These are phyloP conservation scores for Margarornis squamiger DNA, from an alignment of 2,797 vertebrate genomes.

Conservation along the genomic window DNA sequence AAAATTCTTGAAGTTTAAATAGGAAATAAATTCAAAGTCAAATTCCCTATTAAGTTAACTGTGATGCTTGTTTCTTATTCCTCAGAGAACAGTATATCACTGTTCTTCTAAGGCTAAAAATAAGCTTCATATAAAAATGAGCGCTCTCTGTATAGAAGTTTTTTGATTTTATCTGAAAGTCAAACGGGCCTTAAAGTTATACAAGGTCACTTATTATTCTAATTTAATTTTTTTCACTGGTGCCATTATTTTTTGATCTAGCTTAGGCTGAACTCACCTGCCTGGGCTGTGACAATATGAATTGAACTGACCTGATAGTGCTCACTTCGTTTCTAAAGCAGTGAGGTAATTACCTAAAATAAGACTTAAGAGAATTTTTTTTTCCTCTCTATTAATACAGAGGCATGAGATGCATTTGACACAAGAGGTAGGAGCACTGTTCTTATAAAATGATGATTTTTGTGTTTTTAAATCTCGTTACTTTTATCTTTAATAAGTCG, in stretches of 20 bases:
- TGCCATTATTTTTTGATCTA: neutral
- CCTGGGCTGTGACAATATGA: neutral
- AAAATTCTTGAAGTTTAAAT: constrained; percentile 75
- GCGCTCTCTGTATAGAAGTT: constrained; percentile 38
- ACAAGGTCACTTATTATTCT: constrained; percentile 60
- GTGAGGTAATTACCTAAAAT: neutral
- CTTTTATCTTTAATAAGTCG: neutral
- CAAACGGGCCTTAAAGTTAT: constrained; percentile 67
- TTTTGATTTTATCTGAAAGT: constrained; percentile 72
- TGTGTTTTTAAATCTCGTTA: neutral
- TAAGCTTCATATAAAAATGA: constrained; percentile 67
- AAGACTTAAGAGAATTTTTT: neutral
- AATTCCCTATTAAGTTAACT: constrained; percentile 73
- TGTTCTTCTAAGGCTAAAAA: constrained; percentile 69
- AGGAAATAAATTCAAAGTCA: constrained; percentile 79
- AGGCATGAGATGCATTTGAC: neutral
- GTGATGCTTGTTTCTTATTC: constrained; percentile 73
- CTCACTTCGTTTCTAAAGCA: neutral
- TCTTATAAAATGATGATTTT: neutral
- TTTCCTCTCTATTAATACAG: neutral
- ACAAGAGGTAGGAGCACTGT: neutral
- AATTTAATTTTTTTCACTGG: constrained; percentile 25
- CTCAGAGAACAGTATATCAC: constrained; percentile 69
- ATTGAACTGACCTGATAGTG: neutral
- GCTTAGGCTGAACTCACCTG: neutral